These are phyloP conservation scores for Chirona hameri DNA, from an alignment of 2,888 invertebrate species.

Conservation along the genomic window DNA sequence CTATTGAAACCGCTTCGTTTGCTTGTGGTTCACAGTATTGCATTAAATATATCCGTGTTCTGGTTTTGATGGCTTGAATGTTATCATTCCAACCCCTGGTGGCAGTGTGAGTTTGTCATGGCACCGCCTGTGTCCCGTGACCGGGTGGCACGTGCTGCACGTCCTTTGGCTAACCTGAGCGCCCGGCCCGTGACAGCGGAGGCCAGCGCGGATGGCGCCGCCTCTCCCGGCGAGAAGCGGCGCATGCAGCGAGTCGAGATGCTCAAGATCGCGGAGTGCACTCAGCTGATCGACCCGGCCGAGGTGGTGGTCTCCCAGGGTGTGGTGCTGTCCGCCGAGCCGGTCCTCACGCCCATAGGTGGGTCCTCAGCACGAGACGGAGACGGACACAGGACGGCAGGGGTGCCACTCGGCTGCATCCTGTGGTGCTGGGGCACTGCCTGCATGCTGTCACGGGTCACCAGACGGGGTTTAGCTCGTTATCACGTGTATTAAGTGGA, in stretches of 20 bases:
- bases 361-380: slow-evolving; percentile 43
- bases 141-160: background rate
- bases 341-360: slow-evolving; percentile 73
- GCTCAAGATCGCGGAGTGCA: slow-evolving; percentile 57
- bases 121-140: background rate
- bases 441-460: too few relatives aligned
- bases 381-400: slow-evolving; percentile 55
- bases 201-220: background rate
- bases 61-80: too few relatives aligned
- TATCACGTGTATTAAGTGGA: too few relatives aligned
- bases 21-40: too few relatives aligned
- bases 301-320: slow-evolving; percentile 69
- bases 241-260: slow-evolving; percentile 44
- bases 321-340: slow-evolving; percentile 69
- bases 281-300: slow-evolving; percentile 64
- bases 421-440: too few relatives aligned
- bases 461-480: too few relatives aligned
- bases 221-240: slow-evolving; percentile 35
- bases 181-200: slow-evolving; percentile 43
- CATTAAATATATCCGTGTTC: too few relatives aligned
- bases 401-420: slow-evolving; percentile 59
- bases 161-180: too few relatives aligned
- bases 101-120: too few relatives aligned
- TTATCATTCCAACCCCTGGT: too few relatives aligned
- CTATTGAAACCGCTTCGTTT: too few relatives aligned